A percentile compares a stretch with the other conserved stretches of the same genome.
Evolutionary conservation across 2,113 vertebrate genomes (phyloP).

Genomic region (Desmodus rotundus): DNA sequence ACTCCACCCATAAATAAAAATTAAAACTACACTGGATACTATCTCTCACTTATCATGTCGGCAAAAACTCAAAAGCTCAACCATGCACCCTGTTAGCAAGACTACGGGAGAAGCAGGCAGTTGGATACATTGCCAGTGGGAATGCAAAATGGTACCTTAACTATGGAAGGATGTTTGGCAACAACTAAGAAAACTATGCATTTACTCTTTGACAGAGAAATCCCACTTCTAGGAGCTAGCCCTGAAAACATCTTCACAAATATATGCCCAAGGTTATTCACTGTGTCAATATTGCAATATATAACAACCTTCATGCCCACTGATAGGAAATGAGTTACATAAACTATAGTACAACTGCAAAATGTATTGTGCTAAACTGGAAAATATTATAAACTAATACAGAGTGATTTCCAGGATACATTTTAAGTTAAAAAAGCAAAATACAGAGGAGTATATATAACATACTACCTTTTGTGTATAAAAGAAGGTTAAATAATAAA

Average conservation of each 20-base stretch:
- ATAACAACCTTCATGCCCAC: too few species aligned
- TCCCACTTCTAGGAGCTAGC: not conserved
- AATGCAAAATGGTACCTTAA: too few species aligned
- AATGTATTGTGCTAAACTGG: not conserved
- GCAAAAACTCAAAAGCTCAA: not conserved
- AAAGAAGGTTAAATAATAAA: not conserved
- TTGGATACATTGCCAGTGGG: too few species aligned
- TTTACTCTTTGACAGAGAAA: not conserved
- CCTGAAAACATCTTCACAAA: not conserved
- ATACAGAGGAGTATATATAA: not conserved
- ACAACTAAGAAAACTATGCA: not conserved
- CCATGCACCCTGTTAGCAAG: not conserved
- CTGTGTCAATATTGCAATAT: fast-evolving
- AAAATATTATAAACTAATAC: not conserved
- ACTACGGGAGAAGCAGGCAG: not conserved
- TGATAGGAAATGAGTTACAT: not conserved
- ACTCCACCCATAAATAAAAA: not conserved
- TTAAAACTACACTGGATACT: not conserved
- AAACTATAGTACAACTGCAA: not conserved
- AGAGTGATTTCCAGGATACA: not conserved
- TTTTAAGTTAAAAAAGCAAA: slow-evolving; percentile 26
- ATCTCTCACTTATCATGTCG: too few species aligned
- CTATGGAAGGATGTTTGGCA: not conserved
- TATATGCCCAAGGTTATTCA: not conserved
- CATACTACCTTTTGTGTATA: not conserved